Conservation (phyloP, 1,140 invertebrate genomes). For the Leucophenga varia region DNA sequence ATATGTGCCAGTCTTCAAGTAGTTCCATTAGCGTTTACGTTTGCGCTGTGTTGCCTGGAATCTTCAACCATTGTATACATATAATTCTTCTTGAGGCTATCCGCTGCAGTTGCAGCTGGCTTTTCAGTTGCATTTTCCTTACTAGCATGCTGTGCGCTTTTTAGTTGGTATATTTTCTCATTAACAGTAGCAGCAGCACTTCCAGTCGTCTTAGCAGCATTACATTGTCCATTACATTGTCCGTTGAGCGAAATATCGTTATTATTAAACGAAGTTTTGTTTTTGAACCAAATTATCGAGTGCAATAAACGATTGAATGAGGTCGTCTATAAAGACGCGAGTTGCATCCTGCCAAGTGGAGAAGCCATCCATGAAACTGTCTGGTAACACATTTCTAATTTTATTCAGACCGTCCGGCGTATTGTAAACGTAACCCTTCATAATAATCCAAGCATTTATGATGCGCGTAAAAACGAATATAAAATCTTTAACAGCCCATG, state of each 20-base stretch:
- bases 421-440: constrained; percentile 59
- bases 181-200: not conserved
- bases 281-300: constrained; percentile 40
- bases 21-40: constrained; percentile 44
- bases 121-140: no score
- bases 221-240: not conserved
- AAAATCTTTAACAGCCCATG: constrained; percentile 70
- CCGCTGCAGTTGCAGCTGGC: no score
- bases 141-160: not conserved
- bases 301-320: constrained; percentile 43
- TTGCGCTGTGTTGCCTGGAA: constrained; percentile 46
- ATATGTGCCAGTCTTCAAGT: constrained; percentile 50
- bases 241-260: no score
- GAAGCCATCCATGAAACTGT: constrained; percentile 40
- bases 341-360: constrained; percentile 43
- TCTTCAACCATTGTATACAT: constrained; percentile 50
- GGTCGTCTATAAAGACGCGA: constrained; percentile 33
- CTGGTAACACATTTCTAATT: constrained; percentile 43
- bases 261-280: constrained; percentile 42
- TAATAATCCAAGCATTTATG: constrained; percentile 66
- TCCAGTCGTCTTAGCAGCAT: not conserved
- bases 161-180: not conserved
- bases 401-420: constrained; percentile 45
- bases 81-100: constrained; percentile 30
- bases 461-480: constrained; percentile 68